These are phyloP conservation scores for Leucozona laternaria DNA, from an alignment of 2,888 invertebrate genomes.

Conservation along the genomic window DNA sequence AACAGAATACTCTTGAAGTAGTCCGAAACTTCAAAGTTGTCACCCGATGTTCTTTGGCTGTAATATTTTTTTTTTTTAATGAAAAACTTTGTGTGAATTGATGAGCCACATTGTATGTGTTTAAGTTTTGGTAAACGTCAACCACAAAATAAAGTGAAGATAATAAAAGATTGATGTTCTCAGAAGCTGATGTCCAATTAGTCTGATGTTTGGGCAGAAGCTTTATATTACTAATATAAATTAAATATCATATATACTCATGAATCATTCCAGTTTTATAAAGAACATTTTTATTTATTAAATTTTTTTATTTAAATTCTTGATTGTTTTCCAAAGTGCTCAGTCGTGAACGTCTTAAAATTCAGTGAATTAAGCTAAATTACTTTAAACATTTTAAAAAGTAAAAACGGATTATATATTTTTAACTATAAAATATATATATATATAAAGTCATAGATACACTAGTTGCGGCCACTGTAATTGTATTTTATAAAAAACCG, in stretches of 20 bases:
- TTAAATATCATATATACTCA: background rate
- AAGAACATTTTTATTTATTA: background rate
- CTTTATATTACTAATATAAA: background rate
- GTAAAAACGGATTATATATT: background rate
- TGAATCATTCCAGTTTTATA: background rate
- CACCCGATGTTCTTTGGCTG: no score
- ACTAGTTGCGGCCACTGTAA: slow-evolving; percentile 22
- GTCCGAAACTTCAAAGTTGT: no score
- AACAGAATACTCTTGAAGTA: background rate
- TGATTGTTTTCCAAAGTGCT: background rate
- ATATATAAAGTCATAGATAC: slow-evolving; percentile 7
- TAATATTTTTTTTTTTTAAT: no score
- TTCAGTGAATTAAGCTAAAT: background rate
- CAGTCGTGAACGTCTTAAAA: slow-evolving; percentile 26
- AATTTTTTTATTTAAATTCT: background rate
- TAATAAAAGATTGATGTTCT: background rate
- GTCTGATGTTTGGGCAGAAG: background rate
- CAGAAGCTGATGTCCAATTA: background rate
- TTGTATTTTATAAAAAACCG: slow-evolving; percentile 7
- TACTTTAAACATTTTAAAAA: background rate
- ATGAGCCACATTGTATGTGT: no score
- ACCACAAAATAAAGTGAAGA: background rate
- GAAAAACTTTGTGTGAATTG: no score
- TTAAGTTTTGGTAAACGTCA: background rate
- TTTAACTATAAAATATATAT: background rate